These are phyloP conservation scores for Barypeithes pellucidus DNA, from an alignment of 2,888 invertebrate genomes.

Conservation along the genomic window DNA sequence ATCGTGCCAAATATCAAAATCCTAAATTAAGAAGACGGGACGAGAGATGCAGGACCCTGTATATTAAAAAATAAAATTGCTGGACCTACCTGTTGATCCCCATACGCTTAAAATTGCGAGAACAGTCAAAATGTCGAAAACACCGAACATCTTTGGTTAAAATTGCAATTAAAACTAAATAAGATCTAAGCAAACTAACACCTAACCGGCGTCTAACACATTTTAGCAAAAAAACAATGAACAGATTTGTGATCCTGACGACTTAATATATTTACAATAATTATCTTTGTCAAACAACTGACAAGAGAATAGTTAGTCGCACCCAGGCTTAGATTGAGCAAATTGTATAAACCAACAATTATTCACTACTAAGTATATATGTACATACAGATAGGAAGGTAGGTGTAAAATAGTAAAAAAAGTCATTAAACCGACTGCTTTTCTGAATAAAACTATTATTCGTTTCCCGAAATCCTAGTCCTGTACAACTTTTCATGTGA, in stretches of 20 bases:
- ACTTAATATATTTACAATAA: constrained; percentile 41
- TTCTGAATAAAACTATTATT: not conserved
- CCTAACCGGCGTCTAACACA: not conserved
- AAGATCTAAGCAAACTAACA: not conserved
- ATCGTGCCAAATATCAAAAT: too few species aligned
- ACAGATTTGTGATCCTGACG: constrained; percentile 13
- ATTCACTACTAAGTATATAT: constrained; percentile 13
- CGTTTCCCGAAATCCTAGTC: too few species aligned
- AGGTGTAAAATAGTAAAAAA: constrained; percentile 30
- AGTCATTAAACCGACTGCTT: constrained; percentile 11
- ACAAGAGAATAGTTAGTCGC: constrained; percentile 33
- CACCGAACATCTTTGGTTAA: constrained; percentile 6
- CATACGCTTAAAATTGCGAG: not conserved
- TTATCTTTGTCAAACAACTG: constrained; percentile 47
- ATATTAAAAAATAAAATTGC: too few species aligned
- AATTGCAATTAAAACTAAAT: not conserved
- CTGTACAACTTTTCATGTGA: too few species aligned
- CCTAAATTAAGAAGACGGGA: too few species aligned
- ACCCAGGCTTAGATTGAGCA: constrained; percentile 40
- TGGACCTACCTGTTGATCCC: not conserved
- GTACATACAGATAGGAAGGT: not conserved
- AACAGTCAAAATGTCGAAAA: not conserved
- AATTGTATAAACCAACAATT: constrained; percentile 31
- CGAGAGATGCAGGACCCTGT: too few species aligned
- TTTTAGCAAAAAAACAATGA: constrained; percentile 19